Percentiles rank a stretch among this genome's conserved stretches.
These are phyloP conservation scores for Austrolebias charrua DNA, from an alignment of 2,797 vertebrate genomes.

Conservation along the genomic window DNA sequence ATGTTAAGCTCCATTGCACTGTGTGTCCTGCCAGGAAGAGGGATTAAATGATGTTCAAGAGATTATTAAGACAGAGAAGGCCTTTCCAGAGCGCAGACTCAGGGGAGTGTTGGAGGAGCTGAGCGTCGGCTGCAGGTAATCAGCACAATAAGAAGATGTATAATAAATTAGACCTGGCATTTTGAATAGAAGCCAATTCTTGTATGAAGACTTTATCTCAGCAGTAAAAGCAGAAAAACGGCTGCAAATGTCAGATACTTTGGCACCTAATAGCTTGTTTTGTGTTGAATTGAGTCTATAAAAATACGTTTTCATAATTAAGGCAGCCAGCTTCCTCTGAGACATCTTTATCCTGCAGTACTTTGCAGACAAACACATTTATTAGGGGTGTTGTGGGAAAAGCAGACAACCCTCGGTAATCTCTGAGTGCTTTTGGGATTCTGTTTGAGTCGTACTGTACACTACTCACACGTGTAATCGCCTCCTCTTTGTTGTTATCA, in stretches of 20 bases:
- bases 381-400: conserved; percentile 17
- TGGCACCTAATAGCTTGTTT: not conserved
- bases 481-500: not conserved
- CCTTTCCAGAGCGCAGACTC: conserved; percentile 92
- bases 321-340: conserved; percentile 4
- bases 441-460: not conserved
- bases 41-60: conserved; percentile 96
- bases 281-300: not conserved
- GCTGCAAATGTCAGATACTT: not conserved
- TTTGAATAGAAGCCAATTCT: conserved; percentile 1
- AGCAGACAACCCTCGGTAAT: not conserved
- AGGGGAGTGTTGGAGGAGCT: conserved; percentile 94
- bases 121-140: conserved; percentile 87
- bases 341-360: conserved; percentile 14
- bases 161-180: conserved; percentile 6
- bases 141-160: conserved; percentile 17
- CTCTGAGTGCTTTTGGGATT: conserved; percentile 1
- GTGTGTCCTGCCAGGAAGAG: conserved; percentile 84
- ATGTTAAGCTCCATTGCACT: not conserved
- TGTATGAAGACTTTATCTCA: not conserved
- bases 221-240: conserved; percentile 7
- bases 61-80: conserved; percentile 95
- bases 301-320: conserved; percentile 3
- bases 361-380: conserved; percentile 10
- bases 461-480: not conserved